These are phyloP conservation scores for Galerucella calmariensis DNA, from an alignment of 2,888 invertebrate genomes.

Conservation along the genomic window DNA sequence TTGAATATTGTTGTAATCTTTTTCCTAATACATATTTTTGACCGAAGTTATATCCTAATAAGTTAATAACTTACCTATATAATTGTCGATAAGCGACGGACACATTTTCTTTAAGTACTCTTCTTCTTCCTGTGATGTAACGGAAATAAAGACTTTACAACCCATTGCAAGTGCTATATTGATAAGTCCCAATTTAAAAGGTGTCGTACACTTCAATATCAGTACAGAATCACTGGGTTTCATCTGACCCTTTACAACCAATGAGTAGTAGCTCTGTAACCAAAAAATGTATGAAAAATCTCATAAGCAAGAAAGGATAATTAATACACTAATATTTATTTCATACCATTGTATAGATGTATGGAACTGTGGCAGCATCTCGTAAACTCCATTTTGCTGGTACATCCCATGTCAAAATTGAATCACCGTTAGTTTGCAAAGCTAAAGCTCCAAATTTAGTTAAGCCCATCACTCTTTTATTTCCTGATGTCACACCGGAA, in stretches of 20 bases:
- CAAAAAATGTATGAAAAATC: background rate
- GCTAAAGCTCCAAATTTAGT: conserved; percentile 60
- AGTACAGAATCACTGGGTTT: conserved; percentile 47
- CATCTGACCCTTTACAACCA: conserved; percentile 47
- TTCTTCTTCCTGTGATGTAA: conserved; percentile 85
- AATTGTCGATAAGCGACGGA: conserved; percentile 78
- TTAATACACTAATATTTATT: background rate
- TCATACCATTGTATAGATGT: conserved; percentile 70
- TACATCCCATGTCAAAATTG: conserved; percentile 63
- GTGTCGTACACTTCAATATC: conserved; percentile 71
- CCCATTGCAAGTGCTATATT: conserved; percentile 87
- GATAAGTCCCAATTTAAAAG: conserved; percentile 95
- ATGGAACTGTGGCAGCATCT: conserved; percentile 75
- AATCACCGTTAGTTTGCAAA: conserved; percentile 65
- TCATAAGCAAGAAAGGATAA: conserved; percentile 52
- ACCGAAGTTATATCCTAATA: conserved; percentile 49
- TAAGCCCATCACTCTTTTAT: conserved; percentile 65
- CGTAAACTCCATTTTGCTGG: conserved; percentile 72
- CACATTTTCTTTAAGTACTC: conserved; percentile 85
- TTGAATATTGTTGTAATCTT: background rate
- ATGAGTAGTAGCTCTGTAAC: conserved; percentile 49
- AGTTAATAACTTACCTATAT: conserved; percentile 72
- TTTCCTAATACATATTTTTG: background rate
- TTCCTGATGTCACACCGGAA: conserved; percentile 64
- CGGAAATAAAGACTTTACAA: conserved; percentile 89